Base-by-base conservation (phyloP, 2,797 vertebrate genomes). In the Lepilemur ruficaudatus region DNA sequence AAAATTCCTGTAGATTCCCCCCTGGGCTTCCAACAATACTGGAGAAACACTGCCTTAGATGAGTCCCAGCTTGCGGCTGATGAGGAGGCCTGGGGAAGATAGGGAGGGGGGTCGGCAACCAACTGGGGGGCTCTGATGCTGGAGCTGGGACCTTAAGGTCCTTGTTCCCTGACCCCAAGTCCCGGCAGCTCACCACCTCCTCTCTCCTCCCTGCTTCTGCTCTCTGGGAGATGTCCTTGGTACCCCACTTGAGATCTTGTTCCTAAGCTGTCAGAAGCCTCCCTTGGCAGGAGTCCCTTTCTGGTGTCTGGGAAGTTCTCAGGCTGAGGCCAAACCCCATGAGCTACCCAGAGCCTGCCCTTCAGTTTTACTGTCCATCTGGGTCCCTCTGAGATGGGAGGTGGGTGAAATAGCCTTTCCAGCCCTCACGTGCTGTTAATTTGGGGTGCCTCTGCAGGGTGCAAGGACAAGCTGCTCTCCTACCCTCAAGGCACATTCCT, bases 1-100 rank as follows among this genome's bases (percentile, higher is more conserved):
- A 20, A 67, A 86, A 72, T 76, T 82, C 80, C 59, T 86, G 2
- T 80, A 69, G 48, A 50, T 87, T 80, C 63, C 80, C 83, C 83
- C 59, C n/a, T 83, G 70, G 89, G 35, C 73, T 30, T 93, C 46
- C n/a, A 79, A 10, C 20, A 73, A n/a, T 14, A 7, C 52, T 35
- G 17, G 15, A 92, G 78, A 89, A 72, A 46, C 25, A 32, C 55
- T 22, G 63, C 48, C 14, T 55, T 11, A 15, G 30, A 50, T 7
- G 14, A 50, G 18, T 35, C 59, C 48, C 52, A 35, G 43, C 4
- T 0, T 1, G 0, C 50, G 32, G 25, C 14, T 67, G 11, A 7
- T 32, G 30, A 76, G 30, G 46, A 52, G 46, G 5, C 59, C 55
- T 43, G 38, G 63, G n/a, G 22, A 3, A 1, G 46, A 12, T 4